Conservation (phyloP, 2,113 vertebrate genomes). For the Lonchura striata region DNA sequence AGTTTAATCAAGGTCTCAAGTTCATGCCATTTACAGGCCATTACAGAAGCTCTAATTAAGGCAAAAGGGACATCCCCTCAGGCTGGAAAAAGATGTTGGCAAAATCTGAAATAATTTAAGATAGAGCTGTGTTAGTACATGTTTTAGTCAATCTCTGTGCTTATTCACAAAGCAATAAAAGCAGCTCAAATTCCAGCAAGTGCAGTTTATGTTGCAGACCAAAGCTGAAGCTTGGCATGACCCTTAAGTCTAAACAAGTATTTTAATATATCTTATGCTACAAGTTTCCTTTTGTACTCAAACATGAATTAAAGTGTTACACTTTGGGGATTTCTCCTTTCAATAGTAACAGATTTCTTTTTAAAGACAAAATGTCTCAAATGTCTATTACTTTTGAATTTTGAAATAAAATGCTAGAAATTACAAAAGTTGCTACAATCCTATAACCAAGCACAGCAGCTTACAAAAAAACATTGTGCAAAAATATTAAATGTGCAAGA, state of each 20-base stretch:
- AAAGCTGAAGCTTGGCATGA: not conserved
- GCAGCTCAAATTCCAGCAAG: not conserved
- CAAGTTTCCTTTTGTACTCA: not conserved
- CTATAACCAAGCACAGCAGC: not conserved
- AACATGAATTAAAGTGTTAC: not conserved
- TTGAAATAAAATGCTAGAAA: not conserved
- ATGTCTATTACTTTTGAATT: not conserved
- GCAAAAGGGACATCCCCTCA: not conserved
- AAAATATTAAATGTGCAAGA: not conserved
- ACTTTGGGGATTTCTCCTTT: not conserved
- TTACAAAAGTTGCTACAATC: not conserved
- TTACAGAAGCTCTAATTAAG: not conserved
- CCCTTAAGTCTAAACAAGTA: not conserved
- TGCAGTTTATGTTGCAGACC: not conserved
- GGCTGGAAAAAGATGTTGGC: not conserved
- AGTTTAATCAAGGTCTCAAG: constrained; percentile 10
- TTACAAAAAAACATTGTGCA: not conserved
- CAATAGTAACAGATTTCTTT: not conserved
- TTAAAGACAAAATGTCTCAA: not conserved
- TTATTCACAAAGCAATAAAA: not conserved
- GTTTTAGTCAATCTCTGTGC: not conserved
- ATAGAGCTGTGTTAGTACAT: not conserved
- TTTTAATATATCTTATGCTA: not conserved
- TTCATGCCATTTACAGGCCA: not conserved
- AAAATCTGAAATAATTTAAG: not conserved